Conservation (phyloP, 2,113 vertebrate species). For the Paraplagusia blochii region DNA sequence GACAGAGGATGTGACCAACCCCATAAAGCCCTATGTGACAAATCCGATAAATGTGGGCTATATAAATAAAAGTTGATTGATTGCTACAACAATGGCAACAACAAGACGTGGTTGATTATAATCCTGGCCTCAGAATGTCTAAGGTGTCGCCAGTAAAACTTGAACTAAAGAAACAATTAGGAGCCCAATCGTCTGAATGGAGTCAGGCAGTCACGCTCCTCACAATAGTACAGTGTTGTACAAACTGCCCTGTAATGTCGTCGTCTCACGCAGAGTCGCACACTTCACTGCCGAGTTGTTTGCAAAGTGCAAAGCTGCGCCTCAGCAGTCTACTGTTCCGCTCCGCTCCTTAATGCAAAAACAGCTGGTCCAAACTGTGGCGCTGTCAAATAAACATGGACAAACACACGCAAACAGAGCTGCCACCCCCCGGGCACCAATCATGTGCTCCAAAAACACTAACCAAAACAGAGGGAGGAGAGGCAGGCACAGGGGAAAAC, state of each 20-base stretch:
- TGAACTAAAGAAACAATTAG: too few relatives aligned
- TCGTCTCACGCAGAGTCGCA: slow-evolving; percentile 17
- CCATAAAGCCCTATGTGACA: too few relatives aligned
- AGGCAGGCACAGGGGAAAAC: background rate
- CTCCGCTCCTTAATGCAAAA: slow-evolving; percentile 22
- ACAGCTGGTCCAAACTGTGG: slow-evolving; percentile 20
- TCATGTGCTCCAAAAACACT: slow-evolving; percentile 10
- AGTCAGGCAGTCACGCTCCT: slow-evolving; percentile 7
- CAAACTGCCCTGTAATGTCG: slow-evolving; percentile 25
- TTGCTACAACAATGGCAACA: too few relatives aligned
- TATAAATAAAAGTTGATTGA: too few relatives aligned
- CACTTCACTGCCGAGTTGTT: slow-evolving; percentile 39
- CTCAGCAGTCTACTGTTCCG: slow-evolving; percentile 28
- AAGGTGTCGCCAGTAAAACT: too few relatives aligned
- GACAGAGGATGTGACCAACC: too few relatives aligned
- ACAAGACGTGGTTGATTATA: too few relatives aligned
- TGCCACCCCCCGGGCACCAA: slow-evolving; percentile 29
- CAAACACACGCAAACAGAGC: slow-evolving; percentile 47
- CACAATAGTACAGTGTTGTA: slow-evolving; percentile 2
- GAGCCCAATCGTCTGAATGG: background rate
- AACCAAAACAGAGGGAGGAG: slow-evolving; percentile 19
- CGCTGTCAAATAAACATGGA: slow-evolving; percentile 61
- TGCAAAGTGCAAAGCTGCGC: slow-evolving; percentile 33
- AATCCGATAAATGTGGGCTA: too few relatives aligned
- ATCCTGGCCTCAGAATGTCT: too few relatives aligned